Conservation (phyloP, 2,113 vertebrate species). For the Charina bottae region DNA sequence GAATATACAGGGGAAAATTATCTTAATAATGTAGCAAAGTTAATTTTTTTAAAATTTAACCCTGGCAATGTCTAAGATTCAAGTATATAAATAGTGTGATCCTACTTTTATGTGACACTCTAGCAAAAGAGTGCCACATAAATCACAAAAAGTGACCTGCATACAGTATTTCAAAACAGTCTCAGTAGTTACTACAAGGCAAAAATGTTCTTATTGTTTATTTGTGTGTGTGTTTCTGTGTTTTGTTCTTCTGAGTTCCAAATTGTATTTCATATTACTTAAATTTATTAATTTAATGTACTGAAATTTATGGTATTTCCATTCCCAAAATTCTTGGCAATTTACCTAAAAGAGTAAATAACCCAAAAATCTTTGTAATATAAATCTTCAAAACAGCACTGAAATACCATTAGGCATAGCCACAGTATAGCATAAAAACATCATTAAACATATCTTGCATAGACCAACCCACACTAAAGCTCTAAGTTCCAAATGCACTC, state of each 20-base stretch:
- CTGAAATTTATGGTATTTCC: neutral
- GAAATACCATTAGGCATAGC: neutral
- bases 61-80: conserved; percentile 12
- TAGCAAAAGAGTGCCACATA: neutral
- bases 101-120: conserved; percentile 17
- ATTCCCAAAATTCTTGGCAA: neutral
- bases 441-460: neutral
- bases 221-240: neutral
- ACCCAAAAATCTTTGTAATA: neutral
- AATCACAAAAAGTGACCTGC: conserved; percentile 1
- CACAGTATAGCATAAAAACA: neutral
- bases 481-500: neutral
- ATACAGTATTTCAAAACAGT: conserved; percentile 27
- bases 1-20: neutral
- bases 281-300: neutral
- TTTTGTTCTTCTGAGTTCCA: conserved; percentile 4
- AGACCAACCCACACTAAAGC: neutral
- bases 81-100: conserved; percentile 25
- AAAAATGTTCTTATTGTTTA: neutral
- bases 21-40: conserved; percentile 22
- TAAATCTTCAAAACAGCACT: neutral
- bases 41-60: conserved; percentile 20
- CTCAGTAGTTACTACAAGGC: neutral
- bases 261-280: neutral
- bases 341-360: neutral